Percentiles rank a stretch among this genome's conserved stretches.
Evolutionary conservation across 2,888 invertebrate genomes (phyloP).

Genomic region (Stomorhina lunata): DNA sequence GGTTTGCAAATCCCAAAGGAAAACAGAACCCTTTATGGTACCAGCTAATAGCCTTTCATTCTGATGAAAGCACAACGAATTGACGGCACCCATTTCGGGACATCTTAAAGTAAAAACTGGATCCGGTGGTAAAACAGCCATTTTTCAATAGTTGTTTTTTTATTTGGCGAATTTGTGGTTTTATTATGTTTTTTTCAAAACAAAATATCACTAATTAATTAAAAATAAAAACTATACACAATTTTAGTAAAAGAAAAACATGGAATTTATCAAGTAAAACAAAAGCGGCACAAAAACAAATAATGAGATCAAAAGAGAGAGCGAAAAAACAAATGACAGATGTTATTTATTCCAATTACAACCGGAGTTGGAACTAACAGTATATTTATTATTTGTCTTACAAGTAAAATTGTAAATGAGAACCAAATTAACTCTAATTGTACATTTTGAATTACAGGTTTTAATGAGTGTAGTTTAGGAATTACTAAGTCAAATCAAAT

Average conservation of each 20-base stretch:
- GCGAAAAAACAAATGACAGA: constrained; percentile 28
- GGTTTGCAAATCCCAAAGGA: constrained; percentile 90
- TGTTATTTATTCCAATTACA: background rate
- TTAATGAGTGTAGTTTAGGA: no score
- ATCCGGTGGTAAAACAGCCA: constrained; percentile 87
- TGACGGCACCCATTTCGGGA: constrained; percentile 86
- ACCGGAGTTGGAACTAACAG: background rate
- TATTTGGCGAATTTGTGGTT: constrained; percentile 67
- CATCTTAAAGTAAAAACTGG: constrained; percentile 87
- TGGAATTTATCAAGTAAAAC: constrained; percentile 58
- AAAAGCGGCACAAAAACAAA: constrained; percentile 61
- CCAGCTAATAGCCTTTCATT: constrained; percentile 86
- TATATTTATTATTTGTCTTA: background rate
- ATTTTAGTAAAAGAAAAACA: constrained; percentile 75
- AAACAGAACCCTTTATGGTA: constrained; percentile 86
- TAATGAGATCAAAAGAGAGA: constrained; percentile 38
- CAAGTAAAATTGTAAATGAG: no score
- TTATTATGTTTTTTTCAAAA: constrained; percentile 65
- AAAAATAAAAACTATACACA: constrained; percentile 65
- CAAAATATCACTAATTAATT: constrained; percentile 62
- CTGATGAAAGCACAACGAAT: constrained; percentile 86
- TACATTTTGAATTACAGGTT: no score
- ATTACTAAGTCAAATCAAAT: no score
- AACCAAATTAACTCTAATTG: no score
- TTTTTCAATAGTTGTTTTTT: constrained; percentile 71